Conservation (phyloP, 2,113 vertebrate genomes). For the Trichechus manatus region DNA sequence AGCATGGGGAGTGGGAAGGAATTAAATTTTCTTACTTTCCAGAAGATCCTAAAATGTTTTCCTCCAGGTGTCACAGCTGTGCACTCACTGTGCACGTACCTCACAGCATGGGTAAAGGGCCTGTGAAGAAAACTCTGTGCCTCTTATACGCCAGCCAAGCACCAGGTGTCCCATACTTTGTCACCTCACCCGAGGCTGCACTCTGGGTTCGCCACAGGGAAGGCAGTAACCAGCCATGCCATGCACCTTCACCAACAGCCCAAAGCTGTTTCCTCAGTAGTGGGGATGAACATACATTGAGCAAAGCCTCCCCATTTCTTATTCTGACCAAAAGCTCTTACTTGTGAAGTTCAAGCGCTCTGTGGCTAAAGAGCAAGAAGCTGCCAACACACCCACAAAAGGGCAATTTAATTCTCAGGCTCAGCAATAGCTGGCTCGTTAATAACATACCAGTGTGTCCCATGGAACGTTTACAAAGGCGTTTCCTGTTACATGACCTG, state of each 20-base stretch:
- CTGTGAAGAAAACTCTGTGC: neutral
- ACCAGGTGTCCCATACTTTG: neutral
- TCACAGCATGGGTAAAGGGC: neutral
- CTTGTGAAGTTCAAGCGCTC: neutral
- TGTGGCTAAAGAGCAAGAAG: neutral
- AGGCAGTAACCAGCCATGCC: neutral
- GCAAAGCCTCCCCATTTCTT: neutral
- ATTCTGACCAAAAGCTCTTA: neutral
- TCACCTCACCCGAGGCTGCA: neutral
- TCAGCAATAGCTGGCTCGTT: neutral
- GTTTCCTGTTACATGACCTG: neutral
- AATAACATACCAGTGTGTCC: neutral
- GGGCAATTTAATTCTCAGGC: neutral
- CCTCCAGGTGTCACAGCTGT: neutral
- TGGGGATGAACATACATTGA: neutral
- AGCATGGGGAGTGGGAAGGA: neutral
- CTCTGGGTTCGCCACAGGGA: neutral
- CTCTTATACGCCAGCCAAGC: neutral
- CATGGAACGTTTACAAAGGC: neutral
- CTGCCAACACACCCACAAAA: neutral
- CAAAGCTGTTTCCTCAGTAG: neutral
- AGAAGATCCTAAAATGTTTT: constrained; percentile 1
- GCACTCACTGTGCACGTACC: neutral
- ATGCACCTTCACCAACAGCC: neutral
- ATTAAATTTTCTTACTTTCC: neutral